Base-by-base conservation (phyloP, 1,140 invertebrate genomes). In the Euwallacea fornicatus region DNA sequence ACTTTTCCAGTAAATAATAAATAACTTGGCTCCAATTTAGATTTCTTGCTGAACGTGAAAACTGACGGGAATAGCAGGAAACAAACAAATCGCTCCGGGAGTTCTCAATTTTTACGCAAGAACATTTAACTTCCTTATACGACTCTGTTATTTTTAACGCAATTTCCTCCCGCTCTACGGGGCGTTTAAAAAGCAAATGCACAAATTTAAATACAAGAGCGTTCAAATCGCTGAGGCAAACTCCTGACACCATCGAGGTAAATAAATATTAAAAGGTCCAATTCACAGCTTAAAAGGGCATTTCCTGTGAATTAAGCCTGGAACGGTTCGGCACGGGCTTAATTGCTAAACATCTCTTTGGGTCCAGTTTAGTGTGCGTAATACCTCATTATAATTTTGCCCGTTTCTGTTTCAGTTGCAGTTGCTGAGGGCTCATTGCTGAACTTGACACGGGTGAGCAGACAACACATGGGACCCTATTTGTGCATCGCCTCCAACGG, bases 401-500 rank as follows among this genome's bases (percentile, higher is more conserved):
- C 67, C 69, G 59, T 71, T 59, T 70, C 77, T 76, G 67, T 87
- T 86, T n/a, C 83, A 90, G 91, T 88, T 21, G 68, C 81, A 11
- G 87, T 83, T 63, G 84, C 93, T 15, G 91, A 94, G 73, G 93
- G 93, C 3, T 84, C 90, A 44, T 83, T 89, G 54, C 85, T 96
- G 76, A 90, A 92, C 76, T 90, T 96, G 77, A 90, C 87, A 43
- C 87, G 90, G 79, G 92, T 95, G 9, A 93, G 89, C 74, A 86
- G 94, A 42, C 87, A 92, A 13, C 92, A 96, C 77, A 96, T 96
- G 88, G 94, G 93, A 7, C 90, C 93, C 7, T 95, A 95, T 81
- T 83, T 95, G 9, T 95, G 93, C 80, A 95, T 96, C 64, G 93
- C 93, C 11, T 92, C 90, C 10, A 94, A 94, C 77, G 92, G 92